Evolutionary conservation across 1,140 invertebrate genomes (phyloP).

Genomic region (Orius laevigatus): DNA sequence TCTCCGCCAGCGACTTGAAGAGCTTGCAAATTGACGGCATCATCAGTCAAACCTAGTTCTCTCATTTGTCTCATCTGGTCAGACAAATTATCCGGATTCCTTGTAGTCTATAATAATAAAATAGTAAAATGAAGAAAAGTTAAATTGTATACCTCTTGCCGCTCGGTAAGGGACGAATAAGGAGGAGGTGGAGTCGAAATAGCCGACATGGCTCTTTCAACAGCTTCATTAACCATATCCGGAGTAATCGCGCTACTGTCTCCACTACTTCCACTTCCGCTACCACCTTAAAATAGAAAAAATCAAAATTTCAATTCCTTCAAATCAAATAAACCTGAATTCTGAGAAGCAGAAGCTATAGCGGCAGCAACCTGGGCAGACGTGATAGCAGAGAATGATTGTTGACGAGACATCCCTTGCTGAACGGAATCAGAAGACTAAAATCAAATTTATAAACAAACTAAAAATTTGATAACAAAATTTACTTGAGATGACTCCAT

Average conservation of each 20-base stretch:
- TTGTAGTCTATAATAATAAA: neutral
- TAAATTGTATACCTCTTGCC: neutral
- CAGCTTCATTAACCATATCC: slow-evolving; percentile 39
- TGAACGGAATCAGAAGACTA: slow-evolving; percentile 28
- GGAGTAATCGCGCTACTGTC: slow-evolving; percentile 30
- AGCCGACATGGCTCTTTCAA: slow-evolving; percentile 35
- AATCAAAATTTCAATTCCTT: slow-evolving; percentile 14
- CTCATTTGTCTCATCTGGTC: slow-evolving; percentile 66
- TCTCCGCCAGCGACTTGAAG: slow-evolving; percentile 65
- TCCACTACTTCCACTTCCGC: slow-evolving; percentile 12
- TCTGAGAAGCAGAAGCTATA: slow-evolving; percentile 27
- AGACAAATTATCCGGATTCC: neutral
- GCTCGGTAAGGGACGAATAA: slow-evolving; percentile 11
- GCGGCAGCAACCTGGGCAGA: slow-evolving; percentile 33
- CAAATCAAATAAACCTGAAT: slow-evolving; percentile 7
- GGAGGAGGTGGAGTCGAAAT: slow-evolving; percentile 19
- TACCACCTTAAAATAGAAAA: slow-evolving; percentile 9
- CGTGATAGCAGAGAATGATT: slow-evolving; percentile 28
- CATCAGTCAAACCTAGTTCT: slow-evolving; percentile 73
- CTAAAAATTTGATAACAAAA: slow-evolving; percentile 2
- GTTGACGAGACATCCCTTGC: slow-evolving; percentile 23
- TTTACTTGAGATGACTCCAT: slow-evolving; percentile 35
- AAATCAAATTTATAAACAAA: slow-evolving; percentile 1
- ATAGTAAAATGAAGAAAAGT: neutral
- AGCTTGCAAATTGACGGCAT: slow-evolving; percentile 68